phyloP scores from a whole-genome alignment of 2,113 vertebrate species.

The Tetrao urogallus region DNA sequence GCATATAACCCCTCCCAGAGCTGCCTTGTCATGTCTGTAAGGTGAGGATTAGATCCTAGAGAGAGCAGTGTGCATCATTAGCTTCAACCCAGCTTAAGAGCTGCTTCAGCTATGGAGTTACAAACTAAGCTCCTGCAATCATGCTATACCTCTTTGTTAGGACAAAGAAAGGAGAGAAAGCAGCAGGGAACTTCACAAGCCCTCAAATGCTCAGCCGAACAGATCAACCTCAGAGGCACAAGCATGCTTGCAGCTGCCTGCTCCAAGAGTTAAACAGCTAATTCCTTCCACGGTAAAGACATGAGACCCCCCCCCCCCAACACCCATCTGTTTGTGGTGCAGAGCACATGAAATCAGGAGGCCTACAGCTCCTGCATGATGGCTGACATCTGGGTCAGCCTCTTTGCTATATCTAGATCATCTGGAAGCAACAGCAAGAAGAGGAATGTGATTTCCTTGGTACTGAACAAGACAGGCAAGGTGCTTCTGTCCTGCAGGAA shows the following conservation, averaged over 20 bases:
- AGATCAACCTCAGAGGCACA: fast-evolving
- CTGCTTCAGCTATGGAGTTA: fast-evolving
- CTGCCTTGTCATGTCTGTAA: background rate
- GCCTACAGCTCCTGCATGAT: fast-evolving
- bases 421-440: background rate
- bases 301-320: background rate
- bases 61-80: background rate
- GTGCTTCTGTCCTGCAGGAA: background rate
- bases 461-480: background rate
- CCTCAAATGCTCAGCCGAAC: background rate
- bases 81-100: background rate
- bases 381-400: background rate
- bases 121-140: background rate
- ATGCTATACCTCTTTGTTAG: fast-evolving
- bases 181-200: background rate
- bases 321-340: background rate
- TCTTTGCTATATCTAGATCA: fast-evolving
- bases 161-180: background rate
- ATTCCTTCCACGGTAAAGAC: background rate
- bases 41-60: background rate
- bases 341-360: background rate
- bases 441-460: fast-evolving
- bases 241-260: fast-evolving
- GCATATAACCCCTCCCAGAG: background rate
- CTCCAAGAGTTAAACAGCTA: background rate